phyloP scores from a whole-genome alignment of 2,113 vertebrate species.

The Hucho hucho region DNA sequence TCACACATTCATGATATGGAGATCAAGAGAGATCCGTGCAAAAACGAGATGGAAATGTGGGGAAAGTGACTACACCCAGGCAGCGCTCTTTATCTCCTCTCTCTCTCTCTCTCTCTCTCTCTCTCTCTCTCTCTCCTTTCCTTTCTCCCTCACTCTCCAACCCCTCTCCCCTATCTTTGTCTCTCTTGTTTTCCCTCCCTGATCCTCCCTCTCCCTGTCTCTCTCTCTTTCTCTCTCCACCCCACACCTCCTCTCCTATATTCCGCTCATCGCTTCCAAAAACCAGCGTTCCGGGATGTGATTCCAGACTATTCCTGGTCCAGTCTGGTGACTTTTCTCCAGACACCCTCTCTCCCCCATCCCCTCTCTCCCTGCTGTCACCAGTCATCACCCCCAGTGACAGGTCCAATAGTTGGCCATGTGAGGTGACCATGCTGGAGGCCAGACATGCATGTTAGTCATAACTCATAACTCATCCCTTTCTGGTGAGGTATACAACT shows the following conservation, averaged over 20 bases:
- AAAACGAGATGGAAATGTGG: background rate
- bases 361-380: background rate
- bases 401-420: too few relatives aligned
- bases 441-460: too few relatives aligned
- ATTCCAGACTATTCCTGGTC: slow-evolving; percentile 4
- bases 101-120: too few relatives aligned
- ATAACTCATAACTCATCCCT: too few relatives aligned
- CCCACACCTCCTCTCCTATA: background rate
- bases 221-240: background rate
- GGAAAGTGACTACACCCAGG: background rate
- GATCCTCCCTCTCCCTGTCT: too few relatives aligned
- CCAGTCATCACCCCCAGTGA: background rate
- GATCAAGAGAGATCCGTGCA: background rate
- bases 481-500: too few relatives aligned
- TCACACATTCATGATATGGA: background rate
- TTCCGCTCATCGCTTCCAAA: background rate
- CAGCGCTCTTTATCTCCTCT: background rate
- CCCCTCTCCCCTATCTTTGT: too few relatives aligned
- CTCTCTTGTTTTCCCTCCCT: too few relatives aligned
- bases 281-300: background rate
- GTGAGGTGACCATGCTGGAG: too few relatives aligned
- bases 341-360: background rate
- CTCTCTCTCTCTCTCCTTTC: background rate
- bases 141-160: too few relatives aligned
- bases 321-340: background rate